Evolutionary conservation across 1,140 invertebrate genomes (phyloP).

Genomic region (Lucilia sericata): DNA sequence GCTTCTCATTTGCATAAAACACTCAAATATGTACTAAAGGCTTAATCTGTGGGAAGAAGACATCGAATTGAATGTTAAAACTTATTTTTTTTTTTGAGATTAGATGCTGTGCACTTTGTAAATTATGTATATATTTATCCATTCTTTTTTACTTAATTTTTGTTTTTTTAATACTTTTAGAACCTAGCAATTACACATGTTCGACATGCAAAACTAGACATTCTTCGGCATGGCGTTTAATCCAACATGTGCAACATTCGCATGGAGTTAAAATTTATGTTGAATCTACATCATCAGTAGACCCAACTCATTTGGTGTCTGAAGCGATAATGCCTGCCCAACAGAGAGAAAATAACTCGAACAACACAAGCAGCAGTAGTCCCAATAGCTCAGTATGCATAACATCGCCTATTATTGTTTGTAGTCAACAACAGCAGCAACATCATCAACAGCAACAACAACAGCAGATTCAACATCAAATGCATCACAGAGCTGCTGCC

Average conservation of each 20-base stretch:
- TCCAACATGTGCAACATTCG: conserved; percentile 93
- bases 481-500: conserved; percentile 65
- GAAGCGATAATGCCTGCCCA: background rate
- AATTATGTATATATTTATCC: background rate
- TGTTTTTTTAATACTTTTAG: conserved; percentile 75
- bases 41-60: conserved; percentile 34
- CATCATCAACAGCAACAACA: conserved; percentile 42
- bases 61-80: background rate
- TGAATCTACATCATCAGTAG: conserved; percentile 68
- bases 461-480: conserved; percentile 43
- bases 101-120: background rate
- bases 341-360: conserved; percentile 21
- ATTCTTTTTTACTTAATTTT: background rate
- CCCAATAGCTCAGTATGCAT: conserved; percentile 29
- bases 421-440: conserved; percentile 16
- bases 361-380: conserved; percentile 42
- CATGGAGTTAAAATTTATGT: conserved; percentile 95
- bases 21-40: background rate
- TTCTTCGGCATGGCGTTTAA: conserved; percentile 91
- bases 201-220: conserved; percentile 92
- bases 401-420: background rate
- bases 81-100: background rate
- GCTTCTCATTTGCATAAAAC: conserved; percentile 38
- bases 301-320: conserved; percentile 41
- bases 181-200: conserved; percentile 94